These are phyloP conservation scores for Gadus macrocephalus DNA, from an alignment of 2,113 vertebrate genomes.

Conservation along the genomic window DNA sequence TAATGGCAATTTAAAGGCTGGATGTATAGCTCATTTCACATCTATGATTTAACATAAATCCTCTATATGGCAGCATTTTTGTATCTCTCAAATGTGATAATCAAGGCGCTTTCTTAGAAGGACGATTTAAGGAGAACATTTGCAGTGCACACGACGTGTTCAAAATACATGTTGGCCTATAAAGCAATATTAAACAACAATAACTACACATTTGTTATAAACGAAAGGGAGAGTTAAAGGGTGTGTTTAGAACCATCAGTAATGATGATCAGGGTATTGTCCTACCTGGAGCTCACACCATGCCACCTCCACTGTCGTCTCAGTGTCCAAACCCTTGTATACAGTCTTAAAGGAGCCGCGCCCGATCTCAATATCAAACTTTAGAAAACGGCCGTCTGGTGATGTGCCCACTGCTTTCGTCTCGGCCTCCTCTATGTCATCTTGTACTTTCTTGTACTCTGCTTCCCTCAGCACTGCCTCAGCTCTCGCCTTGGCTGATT, in stretches of 20 bases:
- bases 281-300: constrained; percentile 98
- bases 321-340: constrained; percentile 96
- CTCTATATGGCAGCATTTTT: no score
- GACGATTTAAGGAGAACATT: no score
- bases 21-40: no score
- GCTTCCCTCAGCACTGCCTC: constrained; percentile 71
- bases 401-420: constrained; percentile 95
- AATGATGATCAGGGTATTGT: background rate
- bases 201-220: no score
- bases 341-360: constrained; percentile 97
- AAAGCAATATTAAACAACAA: background rate
- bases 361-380: constrained; percentile 98
- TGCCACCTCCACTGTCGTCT: constrained; percentile 97
- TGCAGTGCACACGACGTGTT: background rate
- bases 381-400: constrained; percentile 91
- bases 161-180: background rate
- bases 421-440: constrained; percentile 94
- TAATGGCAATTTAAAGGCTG: no score
- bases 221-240: no score
- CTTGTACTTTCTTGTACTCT: constrained; percentile 74
- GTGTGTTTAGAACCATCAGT: no score
- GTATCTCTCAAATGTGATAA: no score
- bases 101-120: no score
- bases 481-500: constrained; percentile 68
- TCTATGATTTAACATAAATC: no score